Percentiles rank a stretch among this genome's conserved stretches.
phyloP scores from a whole-genome alignment of 1,140 invertebrate genomes.

The Drosophila funebris region DNA sequence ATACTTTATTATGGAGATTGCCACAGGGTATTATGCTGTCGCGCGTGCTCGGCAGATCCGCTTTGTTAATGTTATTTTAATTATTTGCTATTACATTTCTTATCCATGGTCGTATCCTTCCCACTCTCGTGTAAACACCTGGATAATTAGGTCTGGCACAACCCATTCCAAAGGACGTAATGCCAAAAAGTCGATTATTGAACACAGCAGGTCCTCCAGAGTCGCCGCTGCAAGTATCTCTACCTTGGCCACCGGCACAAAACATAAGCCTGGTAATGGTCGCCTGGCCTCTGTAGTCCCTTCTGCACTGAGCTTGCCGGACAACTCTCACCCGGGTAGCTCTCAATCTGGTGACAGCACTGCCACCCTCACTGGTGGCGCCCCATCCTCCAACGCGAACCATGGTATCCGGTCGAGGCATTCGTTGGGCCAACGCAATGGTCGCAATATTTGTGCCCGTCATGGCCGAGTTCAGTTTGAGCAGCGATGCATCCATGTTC shows the following conservation, averaged over 20 bases:
- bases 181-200: conserved; percentile 27
- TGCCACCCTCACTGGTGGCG: conserved; percentile 30
- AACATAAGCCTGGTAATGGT: conserved; percentile 53
- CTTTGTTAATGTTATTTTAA: conserved; percentile 1
- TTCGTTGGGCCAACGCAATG: conserved; percentile 31
- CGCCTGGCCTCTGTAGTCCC: background rate
- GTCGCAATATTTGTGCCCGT: conserved; percentile 51
- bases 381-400: conserved; percentile 59
- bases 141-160: conserved; percentile 48
- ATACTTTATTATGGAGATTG: no score
- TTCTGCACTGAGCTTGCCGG: background rate
- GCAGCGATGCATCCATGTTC: conserved; percentile 59
- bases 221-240: conserved; percentile 60
- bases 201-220: conserved; percentile 43
- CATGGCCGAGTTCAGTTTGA: conserved; percentile 35
- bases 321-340: conserved; percentile 5
- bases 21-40: no score
- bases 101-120: conserved; percentile 15
- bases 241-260: conserved; percentile 29
- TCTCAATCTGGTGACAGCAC: conserved; percentile 12
- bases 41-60: no score
- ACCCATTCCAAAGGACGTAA: conserved; percentile 59
- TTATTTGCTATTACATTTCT: conserved; percentile 36
- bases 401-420: conserved; percentile 25
- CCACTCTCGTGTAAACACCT: conserved; percentile 51